Conservation (phyloP, 2,797 vertebrate genomes). For the Phoxinus dragarum region DNA sequence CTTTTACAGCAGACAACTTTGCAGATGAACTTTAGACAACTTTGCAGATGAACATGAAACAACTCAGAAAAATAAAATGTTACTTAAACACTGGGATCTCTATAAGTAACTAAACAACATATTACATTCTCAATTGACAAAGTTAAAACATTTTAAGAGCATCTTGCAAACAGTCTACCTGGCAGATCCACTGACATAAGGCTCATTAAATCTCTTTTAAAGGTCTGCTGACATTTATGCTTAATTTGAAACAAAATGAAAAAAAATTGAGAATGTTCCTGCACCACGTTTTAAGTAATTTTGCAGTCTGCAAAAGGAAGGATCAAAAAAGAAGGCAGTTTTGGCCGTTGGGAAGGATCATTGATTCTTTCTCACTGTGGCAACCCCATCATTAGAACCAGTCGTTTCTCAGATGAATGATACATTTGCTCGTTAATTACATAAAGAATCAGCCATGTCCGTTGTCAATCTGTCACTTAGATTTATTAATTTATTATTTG, state of each 20-base stretch:
- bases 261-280: too few relatives aligned
- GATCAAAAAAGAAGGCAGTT: slow-evolving; percentile 41
- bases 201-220: slow-evolving; percentile 64
- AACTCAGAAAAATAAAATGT: not conserved
- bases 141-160: slow-evolving; percentile 46
- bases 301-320: slow-evolving; percentile 17
- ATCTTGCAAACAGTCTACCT: slow-evolving; percentile 63
- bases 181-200: slow-evolving; percentile 64
- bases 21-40: not conserved
- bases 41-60: not conserved
- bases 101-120: not conserved
- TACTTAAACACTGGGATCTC: not conserved
- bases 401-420: slow-evolving; percentile 59
- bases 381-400: slow-evolving; percentile 58
- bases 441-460: slow-evolving; percentile 60
- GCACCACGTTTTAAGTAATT: slow-evolving; percentile 41
- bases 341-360: slow-evolving; percentile 54
- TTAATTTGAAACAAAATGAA: slow-evolving; percentile 60
- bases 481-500: slow-evolving; percentile 64
- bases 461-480: slow-evolving; percentile 64
- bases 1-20: not conserved
- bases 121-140: slow-evolving; percentile 39
- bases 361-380: slow-evolving; percentile 58
- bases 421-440: slow-evolving; percentile 65
- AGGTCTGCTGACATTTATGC: slow-evolving; percentile 58